Conservation (phyloP, 2,113 vertebrate genomes). For the Anarrhichthys ocellatus region DNA sequence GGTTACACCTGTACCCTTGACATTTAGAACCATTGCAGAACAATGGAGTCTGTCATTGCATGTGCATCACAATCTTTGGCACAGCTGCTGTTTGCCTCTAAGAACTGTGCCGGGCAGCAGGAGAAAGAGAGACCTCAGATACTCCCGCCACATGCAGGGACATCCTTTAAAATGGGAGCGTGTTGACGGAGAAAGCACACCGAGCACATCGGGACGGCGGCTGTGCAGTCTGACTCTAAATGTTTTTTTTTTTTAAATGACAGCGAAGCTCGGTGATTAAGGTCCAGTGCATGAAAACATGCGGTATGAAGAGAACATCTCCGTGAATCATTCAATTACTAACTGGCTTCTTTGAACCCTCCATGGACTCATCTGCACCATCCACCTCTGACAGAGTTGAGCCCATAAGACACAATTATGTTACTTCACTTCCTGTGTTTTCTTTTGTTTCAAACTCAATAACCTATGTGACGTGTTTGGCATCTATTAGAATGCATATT, state of each 20-base stretch:
- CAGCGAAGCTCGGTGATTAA: neutral
- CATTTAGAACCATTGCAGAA: conserved; percentile 37
- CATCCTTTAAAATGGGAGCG: neutral
- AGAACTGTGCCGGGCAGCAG: conserved; percentile 1
- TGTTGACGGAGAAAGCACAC: neutral
- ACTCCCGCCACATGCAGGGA: neutral
- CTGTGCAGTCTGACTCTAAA: neutral
- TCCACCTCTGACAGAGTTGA: no score
- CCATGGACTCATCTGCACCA: neutral
- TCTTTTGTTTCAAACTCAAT: neutral
- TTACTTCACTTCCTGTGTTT: neutral
- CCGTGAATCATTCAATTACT: neutral
- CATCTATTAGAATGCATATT: neutral
- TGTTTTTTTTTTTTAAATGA: neutral
- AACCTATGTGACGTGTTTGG: neutral
- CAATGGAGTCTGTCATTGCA: conserved; percentile 18
- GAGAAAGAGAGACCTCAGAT: conserved; percentile 8
- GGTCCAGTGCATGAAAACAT: neutral
- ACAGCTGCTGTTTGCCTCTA: conserved; percentile 41
- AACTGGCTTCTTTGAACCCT: neutral
- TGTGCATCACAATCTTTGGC: conserved; percentile 18
- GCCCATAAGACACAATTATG: neutral
- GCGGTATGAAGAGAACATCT: neutral
- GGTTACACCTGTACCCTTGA: conserved; percentile 23
- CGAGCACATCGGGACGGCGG: neutral